Percentiles rank a stretch among this genome's conserved stretches.
phyloP scores from a whole-genome alignment of 2,113 vertebrate species.

The Butorides virescens region DNA sequence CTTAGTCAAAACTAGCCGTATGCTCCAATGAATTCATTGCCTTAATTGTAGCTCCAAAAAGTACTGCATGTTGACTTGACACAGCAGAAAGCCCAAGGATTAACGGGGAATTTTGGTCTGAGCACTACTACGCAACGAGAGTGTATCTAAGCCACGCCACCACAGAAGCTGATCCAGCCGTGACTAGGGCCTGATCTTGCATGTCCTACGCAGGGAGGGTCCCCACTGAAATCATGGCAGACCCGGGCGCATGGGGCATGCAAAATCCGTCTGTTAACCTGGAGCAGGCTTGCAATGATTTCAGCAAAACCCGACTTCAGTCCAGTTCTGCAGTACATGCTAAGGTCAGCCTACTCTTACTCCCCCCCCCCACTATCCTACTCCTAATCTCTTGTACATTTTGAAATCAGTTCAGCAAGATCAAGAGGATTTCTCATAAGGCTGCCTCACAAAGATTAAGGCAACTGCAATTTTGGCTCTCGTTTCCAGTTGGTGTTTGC shows the following conservation, averaged over 20 bases:
- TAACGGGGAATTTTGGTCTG: conserved; percentile 8
- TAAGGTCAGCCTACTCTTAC: not conserved
- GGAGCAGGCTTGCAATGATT: conserved; percentile 37
- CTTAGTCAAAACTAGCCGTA: conserved; percentile 76
- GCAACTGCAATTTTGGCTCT: conserved; percentile 55
- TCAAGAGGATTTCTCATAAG: conserved; percentile 25
- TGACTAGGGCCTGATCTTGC: not conserved
- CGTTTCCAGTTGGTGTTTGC: not conserved
- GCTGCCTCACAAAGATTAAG: conserved; percentile 62
- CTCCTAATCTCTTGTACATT: conserved; percentile 18
- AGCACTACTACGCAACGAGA: conserved; percentile 16
- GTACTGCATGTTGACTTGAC: conserved; percentile 50
- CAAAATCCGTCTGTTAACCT: not conserved
- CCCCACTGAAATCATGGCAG: not conserved
- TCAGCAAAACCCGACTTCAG: conserved; percentile 2
- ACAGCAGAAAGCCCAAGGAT: conserved; percentile 66
- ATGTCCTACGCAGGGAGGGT: not conserved
- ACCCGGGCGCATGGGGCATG: not conserved
- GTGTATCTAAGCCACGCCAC: conserved; percentile 7
- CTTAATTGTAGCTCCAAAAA: conserved; percentile 39
- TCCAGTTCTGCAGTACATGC: not conserved
- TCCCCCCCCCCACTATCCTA: not conserved
- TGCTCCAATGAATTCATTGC: conserved; percentile 58
- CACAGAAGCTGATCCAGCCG: not conserved
- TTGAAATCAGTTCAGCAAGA: conserved; percentile 17